Conservation (phyloP, 2,797 vertebrate species). For the Lepus oiostolus region DNA sequence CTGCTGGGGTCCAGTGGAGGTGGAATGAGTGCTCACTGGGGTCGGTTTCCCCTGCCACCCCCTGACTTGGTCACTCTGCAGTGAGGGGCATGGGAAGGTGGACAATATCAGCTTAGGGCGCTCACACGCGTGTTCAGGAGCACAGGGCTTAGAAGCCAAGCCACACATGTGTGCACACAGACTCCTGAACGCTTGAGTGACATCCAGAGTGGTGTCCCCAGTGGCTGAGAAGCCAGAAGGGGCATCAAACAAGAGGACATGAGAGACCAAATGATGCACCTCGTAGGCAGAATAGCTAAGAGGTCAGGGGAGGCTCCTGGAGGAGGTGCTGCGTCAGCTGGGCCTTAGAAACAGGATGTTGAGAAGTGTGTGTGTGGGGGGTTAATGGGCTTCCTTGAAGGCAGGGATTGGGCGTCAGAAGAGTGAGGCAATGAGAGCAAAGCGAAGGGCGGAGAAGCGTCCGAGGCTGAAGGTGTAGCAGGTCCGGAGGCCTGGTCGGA, state of each 20-base stretch:
- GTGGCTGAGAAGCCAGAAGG: not conserved
- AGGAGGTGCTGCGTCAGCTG: not conserved
- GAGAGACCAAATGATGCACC: not conserved
- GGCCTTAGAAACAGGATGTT: constrained; percentile 34
- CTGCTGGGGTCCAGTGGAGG: not conserved
- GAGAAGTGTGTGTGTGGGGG: not conserved
- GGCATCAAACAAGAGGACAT: not conserved
- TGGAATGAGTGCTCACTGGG: not conserved
- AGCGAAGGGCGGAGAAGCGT: not conserved
- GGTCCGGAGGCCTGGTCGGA: not conserved
- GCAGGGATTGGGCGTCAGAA: not conserved
- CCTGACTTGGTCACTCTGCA: not conserved
- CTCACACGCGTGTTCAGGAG: not conserved
- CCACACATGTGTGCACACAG: fast-evolving
- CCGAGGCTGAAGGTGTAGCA: not conserved
- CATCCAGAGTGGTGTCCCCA: too few relatives aligned
- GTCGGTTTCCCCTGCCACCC: not conserved
- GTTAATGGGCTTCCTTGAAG: not conserved
- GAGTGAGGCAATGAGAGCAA: not conserved
- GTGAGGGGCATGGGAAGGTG: not conserved
- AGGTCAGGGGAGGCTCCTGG: not conserved
- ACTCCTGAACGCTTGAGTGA: not conserved
- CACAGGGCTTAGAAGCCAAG: not conserved
- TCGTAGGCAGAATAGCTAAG: not conserved
- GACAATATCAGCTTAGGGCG: not conserved